phyloP scores from a whole-genome alignment of 1,140 invertebrate genomes.

The Drosophila serrata region DNA sequence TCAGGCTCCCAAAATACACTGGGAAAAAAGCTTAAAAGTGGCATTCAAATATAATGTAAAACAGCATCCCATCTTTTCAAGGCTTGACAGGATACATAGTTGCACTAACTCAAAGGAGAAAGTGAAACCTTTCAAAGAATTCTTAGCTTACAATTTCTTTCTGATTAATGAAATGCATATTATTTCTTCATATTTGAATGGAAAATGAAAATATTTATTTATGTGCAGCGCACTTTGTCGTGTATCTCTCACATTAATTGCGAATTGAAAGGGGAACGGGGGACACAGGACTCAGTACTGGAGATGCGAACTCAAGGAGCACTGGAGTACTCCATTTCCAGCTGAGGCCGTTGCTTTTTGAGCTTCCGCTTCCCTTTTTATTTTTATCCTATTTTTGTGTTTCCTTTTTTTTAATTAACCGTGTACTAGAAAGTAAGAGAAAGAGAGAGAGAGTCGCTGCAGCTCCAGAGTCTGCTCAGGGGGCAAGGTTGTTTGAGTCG shows the following conservation, averaged over 20 bases:
- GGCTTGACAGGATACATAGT: too few relatives aligned
- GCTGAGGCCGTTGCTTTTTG: constrained; percentile 36
- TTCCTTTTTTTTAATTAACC: constrained; percentile 71
- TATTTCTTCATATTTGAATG: neutral
- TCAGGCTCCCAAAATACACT: constrained; percentile 24
- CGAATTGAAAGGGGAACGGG: constrained; percentile 20
- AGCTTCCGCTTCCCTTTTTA: constrained; percentile 19
- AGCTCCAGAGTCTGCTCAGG: constrained; percentile 24
- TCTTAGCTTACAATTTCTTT: neutral
- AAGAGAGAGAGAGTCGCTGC: constrained; percentile 42
- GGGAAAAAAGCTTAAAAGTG: neutral
- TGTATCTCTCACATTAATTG: constrained; percentile 74
- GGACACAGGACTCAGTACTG: neutral
- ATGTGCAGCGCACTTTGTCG: constrained; percentile 44
- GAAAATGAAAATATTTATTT: neutral
- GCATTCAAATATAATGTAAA: neutral
- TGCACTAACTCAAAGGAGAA: too few relatives aligned
- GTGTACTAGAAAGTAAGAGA: constrained; percentile 47
- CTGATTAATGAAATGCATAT: too few relatives aligned
- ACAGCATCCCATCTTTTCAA: too few relatives aligned
- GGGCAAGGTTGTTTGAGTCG: constrained; percentile 53
- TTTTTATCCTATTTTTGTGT: constrained; percentile 18
- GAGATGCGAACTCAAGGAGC: constrained; percentile 42
- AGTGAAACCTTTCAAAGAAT: neutral
- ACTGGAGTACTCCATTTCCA: constrained; percentile 50